phyloP scores from a whole-genome alignment of 2,113 vertebrate species.

The Spea bombifrons region DNA sequence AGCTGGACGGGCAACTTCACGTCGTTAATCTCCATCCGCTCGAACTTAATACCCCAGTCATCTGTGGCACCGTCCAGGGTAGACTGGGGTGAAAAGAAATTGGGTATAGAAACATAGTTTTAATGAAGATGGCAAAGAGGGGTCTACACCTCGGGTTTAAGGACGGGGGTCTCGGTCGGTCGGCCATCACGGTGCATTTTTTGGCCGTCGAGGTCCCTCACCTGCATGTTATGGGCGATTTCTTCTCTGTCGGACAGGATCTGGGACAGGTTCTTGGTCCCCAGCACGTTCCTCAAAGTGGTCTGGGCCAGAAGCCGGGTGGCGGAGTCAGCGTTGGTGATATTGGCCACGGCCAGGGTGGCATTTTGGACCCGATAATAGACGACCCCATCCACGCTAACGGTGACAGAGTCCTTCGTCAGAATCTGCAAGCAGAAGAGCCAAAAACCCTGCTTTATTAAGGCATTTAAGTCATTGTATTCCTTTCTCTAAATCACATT shows the following conservation, averaged over 20 bases:
- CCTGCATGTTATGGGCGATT: conserved; percentile 95
- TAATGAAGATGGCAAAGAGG: background rate
- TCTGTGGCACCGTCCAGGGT: conserved; percentile 88
- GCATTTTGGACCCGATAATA: conserved; percentile 94
- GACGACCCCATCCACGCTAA: conserved; percentile 91
- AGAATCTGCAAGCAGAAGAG: conserved; percentile 70
- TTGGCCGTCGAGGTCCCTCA: conserved; percentile 49
- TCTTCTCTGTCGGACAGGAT: conserved; percentile 94
- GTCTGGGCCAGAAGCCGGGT: conserved; percentile 91
- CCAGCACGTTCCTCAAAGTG: conserved; percentile 89
- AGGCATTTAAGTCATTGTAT: too few species aligned
- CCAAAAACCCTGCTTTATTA: too few species aligned
- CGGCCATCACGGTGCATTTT: too few species aligned
- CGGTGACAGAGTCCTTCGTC: conserved; percentile 91
- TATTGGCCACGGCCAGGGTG: conserved; percentile 86
- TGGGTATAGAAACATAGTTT: background rate
- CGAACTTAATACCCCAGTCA: conserved; percentile 94
- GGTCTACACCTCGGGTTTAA: too few species aligned
- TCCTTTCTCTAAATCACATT: too few species aligned
- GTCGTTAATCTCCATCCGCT: conserved; percentile 96
- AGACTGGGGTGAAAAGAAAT: conserved; percentile 55
- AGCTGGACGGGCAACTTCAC: conserved; percentile 90
- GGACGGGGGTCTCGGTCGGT: too few species aligned
- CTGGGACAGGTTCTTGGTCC: conserved; percentile 92
- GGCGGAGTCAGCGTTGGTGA: conserved; percentile 88